Conservation (phyloP, 2,888 invertebrate genomes). For the Holacanthella duospinosa region DNA sequence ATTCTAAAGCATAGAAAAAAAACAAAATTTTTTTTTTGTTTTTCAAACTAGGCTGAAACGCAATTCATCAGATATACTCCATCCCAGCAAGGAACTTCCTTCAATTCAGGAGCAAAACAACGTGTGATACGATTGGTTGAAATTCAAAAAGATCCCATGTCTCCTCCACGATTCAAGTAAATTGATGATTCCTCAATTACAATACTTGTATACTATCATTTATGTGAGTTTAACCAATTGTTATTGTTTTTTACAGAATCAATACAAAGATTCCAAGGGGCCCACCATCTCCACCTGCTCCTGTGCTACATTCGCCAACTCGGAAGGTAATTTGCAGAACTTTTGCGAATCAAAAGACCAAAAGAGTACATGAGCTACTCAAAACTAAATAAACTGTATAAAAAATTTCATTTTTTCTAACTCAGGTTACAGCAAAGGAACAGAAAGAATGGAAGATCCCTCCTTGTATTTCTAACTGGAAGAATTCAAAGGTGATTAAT, state of each 20-base stretch:
- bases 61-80: constrained; percentile 98
- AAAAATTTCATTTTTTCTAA: not conserved
- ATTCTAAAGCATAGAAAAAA: too few species aligned
- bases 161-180: constrained; percentile 84
- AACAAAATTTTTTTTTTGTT: too few species aligned
- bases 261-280: constrained; percentile 98
- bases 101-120: constrained; percentile 95
- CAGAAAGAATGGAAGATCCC: constrained; percentile 99
- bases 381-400: not conserved
- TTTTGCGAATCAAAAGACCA: too few species aligned
- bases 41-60: constrained; percentile 58
- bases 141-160: constrained; percentile 92
- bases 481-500: constrained; percentile 98
- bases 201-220: not conserved
- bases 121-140: constrained; percentile 92
- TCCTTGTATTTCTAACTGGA: constrained; percentile 99
- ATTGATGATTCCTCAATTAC: constrained; percentile 7
- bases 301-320: constrained; percentile 96
- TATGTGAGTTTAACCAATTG: not conserved
- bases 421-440: constrained; percentile 78
- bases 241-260: constrained; percentile 51
- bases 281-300: constrained; percentile 97
- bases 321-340: too few species aligned
- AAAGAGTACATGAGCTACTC: not conserved
- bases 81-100: constrained; percentile 86